Evolutionary conservation across 2,113 vertebrate species (phyloP).

Genomic region (Isichthys henryi): DNA sequence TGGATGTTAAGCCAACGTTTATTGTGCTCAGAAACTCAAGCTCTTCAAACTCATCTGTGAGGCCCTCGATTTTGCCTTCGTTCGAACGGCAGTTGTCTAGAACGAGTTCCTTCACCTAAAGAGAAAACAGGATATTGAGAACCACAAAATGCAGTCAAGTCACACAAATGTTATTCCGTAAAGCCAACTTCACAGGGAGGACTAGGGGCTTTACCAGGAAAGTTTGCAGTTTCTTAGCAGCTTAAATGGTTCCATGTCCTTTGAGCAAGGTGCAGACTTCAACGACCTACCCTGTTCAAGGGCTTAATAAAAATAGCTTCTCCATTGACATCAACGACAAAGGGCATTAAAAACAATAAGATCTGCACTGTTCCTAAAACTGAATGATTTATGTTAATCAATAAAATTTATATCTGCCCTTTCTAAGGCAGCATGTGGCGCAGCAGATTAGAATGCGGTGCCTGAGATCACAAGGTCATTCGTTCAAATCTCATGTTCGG

Average conservation of each 20-base stretch:
- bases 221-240: not conserved
- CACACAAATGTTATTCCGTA: not conserved
- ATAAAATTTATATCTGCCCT: not conserved
- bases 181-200: not conserved
- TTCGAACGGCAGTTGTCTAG: conserved; percentile 92
- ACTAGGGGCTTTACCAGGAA: not conserved
- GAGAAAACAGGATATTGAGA: conserved; percentile 12
- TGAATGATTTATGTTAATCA: not conserved
- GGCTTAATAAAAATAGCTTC: not conserved
- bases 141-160: conserved; percentile 19
- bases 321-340: not conserved
- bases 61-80: conserved; percentile 91
- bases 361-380: not conserved
- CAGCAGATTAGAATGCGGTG: not conserved
- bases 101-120: conserved; percentile 90
- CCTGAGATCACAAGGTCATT: not conserved
- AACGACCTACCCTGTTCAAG: not conserved
- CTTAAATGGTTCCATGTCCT: not conserved
- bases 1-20: conserved; percentile 86
- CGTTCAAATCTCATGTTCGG: not conserved
- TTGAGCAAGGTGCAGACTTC: not conserved
- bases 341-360: not conserved
- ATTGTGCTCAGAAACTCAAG: conserved; percentile 96
- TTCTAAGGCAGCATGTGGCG: not conserved
- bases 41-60: conserved; percentile 94